Base-by-base conservation (phyloP, 2,797 vertebrate species). In the Agapornis canus region DNA sequence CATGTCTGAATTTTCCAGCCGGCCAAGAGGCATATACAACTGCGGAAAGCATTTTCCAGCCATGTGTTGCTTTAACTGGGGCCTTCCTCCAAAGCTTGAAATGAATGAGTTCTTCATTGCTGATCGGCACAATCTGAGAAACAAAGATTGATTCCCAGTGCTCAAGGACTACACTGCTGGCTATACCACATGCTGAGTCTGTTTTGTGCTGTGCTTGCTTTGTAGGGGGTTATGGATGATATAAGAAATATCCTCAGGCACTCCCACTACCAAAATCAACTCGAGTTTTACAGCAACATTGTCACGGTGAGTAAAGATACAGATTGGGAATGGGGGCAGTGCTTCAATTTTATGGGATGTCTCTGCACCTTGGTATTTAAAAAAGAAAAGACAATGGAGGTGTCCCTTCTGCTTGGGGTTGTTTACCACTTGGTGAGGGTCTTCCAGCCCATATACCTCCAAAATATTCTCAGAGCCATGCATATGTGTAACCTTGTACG, bases 191-290 rank as follows among this genome's bases (percentile, higher is more conserved):
- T 13, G 13, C 25, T 82, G 85, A 52, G 45, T 13, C 25, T 65
- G 31, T 47, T 90, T 92, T 69, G 27, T 92, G 26, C 37, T 61
- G 26, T 91, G 63, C 45, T 88, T 82, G 27, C 9, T 90, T 75
- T 94, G 69, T 37, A 96, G 95, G 25, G 1, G 42, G 6, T 51
- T 13, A 51, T 47, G 22, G 8, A 2, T 61, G 14, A 60, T 1
- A 39, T 77, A 48, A 68, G 19, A 42, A 68, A 64, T 48, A 39
- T 85, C 31, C 11, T 86, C 8, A 56, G 47, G 51, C 35, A 69
- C 9, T 1, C 3, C 19, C 80, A 26, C 65, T 19, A 9, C 11
- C 11, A 71, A 49, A 56, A 48, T 0, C 0, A 12, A 6, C 4
- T 8, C 5, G 2, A 13, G 2, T 3, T 82, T 48, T 61, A 47